phyloP scores from a whole-genome alignment of 1,140 invertebrate genomes.

The Cyclina sinensis region DNA sequence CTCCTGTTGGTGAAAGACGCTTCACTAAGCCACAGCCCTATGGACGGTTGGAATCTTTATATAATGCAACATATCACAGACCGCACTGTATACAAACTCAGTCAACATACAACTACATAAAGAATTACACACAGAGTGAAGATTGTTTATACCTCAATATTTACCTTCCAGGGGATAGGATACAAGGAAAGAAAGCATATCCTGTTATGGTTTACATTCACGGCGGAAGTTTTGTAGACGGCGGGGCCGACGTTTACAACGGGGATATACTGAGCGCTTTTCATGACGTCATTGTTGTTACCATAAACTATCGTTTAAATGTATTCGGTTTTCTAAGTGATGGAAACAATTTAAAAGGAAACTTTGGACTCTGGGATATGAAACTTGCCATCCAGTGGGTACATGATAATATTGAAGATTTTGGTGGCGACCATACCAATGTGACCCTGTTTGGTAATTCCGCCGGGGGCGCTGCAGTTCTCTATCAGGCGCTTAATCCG shows the following conservation, averaged over 20 bases:
- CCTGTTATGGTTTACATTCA: slow-evolving; percentile 98
- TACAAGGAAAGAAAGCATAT: slow-evolving; percentile 87
- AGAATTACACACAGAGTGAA: slow-evolving; percentile 90
- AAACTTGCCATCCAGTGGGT: slow-evolving; percentile 92
- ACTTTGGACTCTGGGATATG: slow-evolving; percentile 97
- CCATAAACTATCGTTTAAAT: slow-evolving; percentile 92
- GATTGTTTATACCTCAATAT: slow-evolving; percentile 98
- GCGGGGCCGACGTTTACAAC: slow-evolving; percentile 97
- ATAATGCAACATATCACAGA: slow-evolving; percentile 94
- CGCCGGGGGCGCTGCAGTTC: slow-evolving; percentile 64
- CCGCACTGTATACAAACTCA: slow-evolving; percentile 91
- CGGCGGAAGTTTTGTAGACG: slow-evolving; percentile 96
- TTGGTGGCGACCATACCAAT: slow-evolving; percentile 91
- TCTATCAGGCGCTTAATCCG: slow-evolving; percentile 49
- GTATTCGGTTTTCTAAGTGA: slow-evolving; percentile 97
- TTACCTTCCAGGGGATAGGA: slow-evolving; percentile 89
- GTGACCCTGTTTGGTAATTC: slow-evolving; percentile 89
- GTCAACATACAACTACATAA: background rate
- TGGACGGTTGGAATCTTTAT: slow-evolving; percentile 94
- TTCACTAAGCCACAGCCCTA: slow-evolving; percentile 92
- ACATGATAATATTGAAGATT: slow-evolving; percentile 90
- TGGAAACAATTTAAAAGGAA: slow-evolving; percentile 95
- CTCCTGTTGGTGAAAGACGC: slow-evolving; percentile 94
- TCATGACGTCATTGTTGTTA: slow-evolving; percentile 94
- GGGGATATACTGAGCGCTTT: slow-evolving; percentile 91